Base-by-base conservation (phyloP, 23 tunicate species). In the Styela clava region DNA sequence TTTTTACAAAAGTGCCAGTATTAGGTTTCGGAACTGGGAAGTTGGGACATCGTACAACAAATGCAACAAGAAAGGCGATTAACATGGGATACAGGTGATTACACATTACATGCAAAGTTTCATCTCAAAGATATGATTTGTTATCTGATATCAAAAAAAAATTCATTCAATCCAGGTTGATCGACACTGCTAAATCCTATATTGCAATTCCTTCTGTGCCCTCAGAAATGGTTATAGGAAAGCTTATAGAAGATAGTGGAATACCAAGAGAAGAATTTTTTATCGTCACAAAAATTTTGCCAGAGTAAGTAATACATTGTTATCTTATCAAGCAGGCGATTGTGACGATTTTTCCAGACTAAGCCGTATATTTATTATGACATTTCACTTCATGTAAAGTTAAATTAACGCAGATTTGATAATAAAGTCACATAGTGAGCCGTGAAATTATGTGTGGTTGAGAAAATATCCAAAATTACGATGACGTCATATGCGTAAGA, bases 1-100 rank as follows among this genome's bases (percentile, higher is more conserved):
- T n/a, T n/a, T n/a, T n/a, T n/a, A 1, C 71, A 25, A 25, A 16
- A 83, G 86, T 83, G 86, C 86, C 86, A 2, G 27, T 83, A 69
- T 35, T 83, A 35, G 86, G 86, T 28, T 61, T 83, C n/a, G 86
- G 86, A 73, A 83, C 86, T 5, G 34, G 31, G 65, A 74, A 68
- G 28, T 71, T 83, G 31, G 79, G 52, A 2, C 24, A 16, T 20
- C 22, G 28, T 21, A 61, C 69, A 29, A 35, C 52, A 1, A 73
- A 52, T 70, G 61, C 73, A 21, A 62, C 71, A 1, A 83, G 73
- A 31, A 78, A 83, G 34, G 86, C 86, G 24, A 20, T 83, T 12
- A 71, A 73, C 30, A 62, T 83, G 27, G 86, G 86, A 33, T 83
- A 83, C 79, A 52, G 86, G 86, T 83, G 25, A 25, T 44, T 3